Evolutionary conservation across 2,113 vertebrate species (phyloP).

Genomic region (Catagonus wagneri): DNA sequence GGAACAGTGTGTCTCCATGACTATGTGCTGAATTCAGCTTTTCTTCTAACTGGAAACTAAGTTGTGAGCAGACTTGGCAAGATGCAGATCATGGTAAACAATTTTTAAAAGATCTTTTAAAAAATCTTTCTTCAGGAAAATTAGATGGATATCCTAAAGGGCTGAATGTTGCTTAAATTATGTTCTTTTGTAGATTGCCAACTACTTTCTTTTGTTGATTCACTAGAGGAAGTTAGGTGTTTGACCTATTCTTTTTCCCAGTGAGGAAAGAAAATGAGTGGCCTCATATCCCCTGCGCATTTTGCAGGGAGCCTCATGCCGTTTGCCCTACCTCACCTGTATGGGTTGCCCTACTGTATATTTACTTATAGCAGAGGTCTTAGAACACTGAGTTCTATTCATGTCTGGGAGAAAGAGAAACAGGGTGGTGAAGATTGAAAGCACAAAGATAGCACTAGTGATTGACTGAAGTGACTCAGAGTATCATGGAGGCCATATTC

Average conservation of each 20-base stretch:
- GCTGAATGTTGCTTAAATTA: constrained; percentile 59
- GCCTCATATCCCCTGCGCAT: neutral
- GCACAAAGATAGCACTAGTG: neutral
- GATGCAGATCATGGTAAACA: constrained; percentile 45
- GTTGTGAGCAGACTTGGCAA: constrained; percentile 76
- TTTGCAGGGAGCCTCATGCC: neutral
- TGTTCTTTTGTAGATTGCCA: neutral
- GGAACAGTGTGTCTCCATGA: constrained; percentile 79
- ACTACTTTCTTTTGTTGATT: constrained; percentile 35
- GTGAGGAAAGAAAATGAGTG: neutral
- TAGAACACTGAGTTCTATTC: constrained; percentile 40
- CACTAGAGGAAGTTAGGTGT: constrained; percentile 31
- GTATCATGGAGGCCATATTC: neutral
- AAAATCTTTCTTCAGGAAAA: constrained; percentile 62
- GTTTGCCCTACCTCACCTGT: neutral
- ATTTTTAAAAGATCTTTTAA: constrained; percentile 51
- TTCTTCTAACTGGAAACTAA: constrained; percentile 76
- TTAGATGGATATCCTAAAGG: constrained; percentile 35
- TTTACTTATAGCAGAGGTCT: neutral
- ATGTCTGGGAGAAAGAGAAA: neutral
- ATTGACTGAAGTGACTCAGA: constrained; percentile 6
- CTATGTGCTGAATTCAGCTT: constrained; percentile 74
- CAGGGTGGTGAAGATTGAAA: neutral
- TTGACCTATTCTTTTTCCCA: constrained; percentile 37
- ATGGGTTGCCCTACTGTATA: neutral